Evolutionary conservation across 2,113 vertebrate species (phyloP).

Genomic region (Muscicapa adusta): DNA sequence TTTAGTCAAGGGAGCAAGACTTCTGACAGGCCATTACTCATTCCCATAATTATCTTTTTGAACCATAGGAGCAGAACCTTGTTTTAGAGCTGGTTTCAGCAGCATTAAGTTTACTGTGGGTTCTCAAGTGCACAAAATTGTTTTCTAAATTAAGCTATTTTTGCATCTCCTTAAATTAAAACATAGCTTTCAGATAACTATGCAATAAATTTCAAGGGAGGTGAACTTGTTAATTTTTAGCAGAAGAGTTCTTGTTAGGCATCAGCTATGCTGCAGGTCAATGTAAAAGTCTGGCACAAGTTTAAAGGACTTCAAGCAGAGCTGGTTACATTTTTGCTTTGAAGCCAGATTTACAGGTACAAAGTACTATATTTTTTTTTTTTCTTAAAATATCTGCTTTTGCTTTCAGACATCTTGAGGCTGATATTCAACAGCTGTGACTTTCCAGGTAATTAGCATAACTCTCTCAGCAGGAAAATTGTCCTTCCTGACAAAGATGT

Average conservation of each 20-base stretch:
- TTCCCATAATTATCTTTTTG: neutral
- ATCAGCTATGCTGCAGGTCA: neutral
- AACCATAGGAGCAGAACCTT: neutral
- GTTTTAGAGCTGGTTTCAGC: neutral
- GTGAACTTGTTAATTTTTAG: neutral
- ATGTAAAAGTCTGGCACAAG: neutral
- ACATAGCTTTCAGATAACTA: neutral
- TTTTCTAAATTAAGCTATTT: neutral
- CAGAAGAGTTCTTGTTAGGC: neutral
- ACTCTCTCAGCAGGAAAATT: neutral
- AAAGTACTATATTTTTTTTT: neutral
- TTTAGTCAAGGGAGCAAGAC: neutral
- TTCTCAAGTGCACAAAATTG: neutral
- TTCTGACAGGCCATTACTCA: neutral
- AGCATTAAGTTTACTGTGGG: neutral
- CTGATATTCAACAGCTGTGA: neutral
- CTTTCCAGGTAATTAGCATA: neutral
- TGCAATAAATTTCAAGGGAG: neutral
- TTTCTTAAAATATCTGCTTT: neutral
- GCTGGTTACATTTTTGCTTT: neutral
- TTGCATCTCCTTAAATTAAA: neutral
- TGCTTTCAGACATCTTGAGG: neutral
- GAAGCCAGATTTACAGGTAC: neutral
- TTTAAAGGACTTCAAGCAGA: neutral
- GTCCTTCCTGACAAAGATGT: slow-evolving; percentile 1